Conservation (phyloP, 2,797 vertebrate species). For the Rachycentron canadum region DNA sequence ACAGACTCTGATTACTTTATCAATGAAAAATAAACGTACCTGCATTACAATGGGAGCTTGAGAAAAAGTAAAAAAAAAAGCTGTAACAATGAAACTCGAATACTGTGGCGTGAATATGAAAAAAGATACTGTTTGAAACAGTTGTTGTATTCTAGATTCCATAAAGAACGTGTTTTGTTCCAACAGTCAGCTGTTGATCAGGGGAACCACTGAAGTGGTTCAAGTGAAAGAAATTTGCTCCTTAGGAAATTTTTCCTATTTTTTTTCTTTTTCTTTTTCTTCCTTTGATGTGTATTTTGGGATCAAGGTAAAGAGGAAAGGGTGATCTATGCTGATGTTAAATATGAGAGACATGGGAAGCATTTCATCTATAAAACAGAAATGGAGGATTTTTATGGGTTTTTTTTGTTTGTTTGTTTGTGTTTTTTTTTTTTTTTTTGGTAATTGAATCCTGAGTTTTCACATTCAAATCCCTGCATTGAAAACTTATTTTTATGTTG, state of each 20-base stretch:
- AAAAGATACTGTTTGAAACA: constrained; percentile 86
- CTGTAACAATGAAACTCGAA: constrained; percentile 82
- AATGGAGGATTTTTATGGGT: constrained; percentile 78
- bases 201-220: constrained; percentile 73
- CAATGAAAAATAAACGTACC: constrained; percentile 71
- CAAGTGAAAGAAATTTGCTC: constrained; percentile 76
- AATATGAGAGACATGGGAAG: constrained; percentile 78
- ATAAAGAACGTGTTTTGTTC: constrained; percentile 81
- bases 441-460: constrained; percentile 82
- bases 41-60: constrained; percentile 76
- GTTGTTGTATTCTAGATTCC: constrained; percentile 87
- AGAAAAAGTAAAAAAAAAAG: constrained; percentile 75
- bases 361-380: constrained; percentile 82
- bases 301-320: constrained; percentile 79
- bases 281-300: constrained; percentile 81
- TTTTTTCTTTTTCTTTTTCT: constrained; percentile 64
- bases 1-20: constrained; percentile 84
- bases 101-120: constrained; percentile 82
- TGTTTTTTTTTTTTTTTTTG: constrained; percentile 59
- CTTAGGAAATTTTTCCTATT: constrained; percentile 69
- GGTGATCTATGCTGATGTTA: constrained; percentile 80
- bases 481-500: constrained; percentile 83
- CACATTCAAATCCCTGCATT: constrained; percentile 79
- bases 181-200: constrained; percentile 77
- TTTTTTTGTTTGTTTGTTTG: constrained; percentile 47